Evolutionary conservation across 2,113 vertebrate species (phyloP), one percentile per base, ranked within the genome.

Genomic region (Gobio gobio): DNA sequence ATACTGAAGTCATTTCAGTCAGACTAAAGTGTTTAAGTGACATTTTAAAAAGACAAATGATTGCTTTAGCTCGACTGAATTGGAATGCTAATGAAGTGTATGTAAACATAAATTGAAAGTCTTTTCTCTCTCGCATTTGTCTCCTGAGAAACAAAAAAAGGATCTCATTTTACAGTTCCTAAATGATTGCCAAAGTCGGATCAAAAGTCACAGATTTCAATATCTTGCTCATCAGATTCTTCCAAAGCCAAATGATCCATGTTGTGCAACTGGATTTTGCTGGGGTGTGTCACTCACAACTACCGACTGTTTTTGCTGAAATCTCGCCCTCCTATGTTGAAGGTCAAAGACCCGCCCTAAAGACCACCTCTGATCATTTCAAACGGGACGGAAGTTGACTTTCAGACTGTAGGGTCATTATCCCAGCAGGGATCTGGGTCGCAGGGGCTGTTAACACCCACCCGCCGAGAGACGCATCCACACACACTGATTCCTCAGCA

Each of bases 351-450:
- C 26, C 54, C 12, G 43, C 40, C 72, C 43, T 33, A n/a, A 9
- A 12, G 2, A 59, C 29, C 49, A 13, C 76, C 76, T 59, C 54
- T 40, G 76, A 40, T 36, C 54, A 78, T 20, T 40, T 59, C 54
- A 78, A 78, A 78, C 29, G 10, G 54, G 76, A n/a, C 10, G 29
- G 29, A 59, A 40, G 76, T 78, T 54, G 51, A 58, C 76, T 78
- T 78, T 58, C 76, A 78, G 29, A 78, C 76, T 26, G 22, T 16
- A 22, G 54, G 76, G 76, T 78, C 76, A 78, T 78, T 78, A 59
- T 78, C 76, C 40, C 76, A 78, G 54, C 76, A 40, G 76, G 76
- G 18, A 40, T 22, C 9, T 33, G 51, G 51, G 51, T 78, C 54
- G 1, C 29, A 1, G 1, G 26, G 26, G 75, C 49, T 58, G 75